Evolutionary conservation across 2,113 vertebrate genomes (phyloP).

Genomic region (Podiceps cristatus): DNA sequence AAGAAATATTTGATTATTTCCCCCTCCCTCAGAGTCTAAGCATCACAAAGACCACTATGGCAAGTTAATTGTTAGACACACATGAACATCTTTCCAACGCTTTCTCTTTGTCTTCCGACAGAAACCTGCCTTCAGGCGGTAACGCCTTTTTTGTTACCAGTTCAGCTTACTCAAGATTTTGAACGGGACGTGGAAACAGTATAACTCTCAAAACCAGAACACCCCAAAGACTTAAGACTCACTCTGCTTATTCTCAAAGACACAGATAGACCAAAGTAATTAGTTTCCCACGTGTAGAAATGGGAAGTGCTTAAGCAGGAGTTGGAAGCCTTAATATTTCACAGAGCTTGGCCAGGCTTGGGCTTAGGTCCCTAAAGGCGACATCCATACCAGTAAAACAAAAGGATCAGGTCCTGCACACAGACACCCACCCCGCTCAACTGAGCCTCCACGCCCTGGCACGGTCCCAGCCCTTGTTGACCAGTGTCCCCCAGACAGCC

Average conservation of each 20-base stretch:
- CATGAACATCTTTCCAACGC: neutral
- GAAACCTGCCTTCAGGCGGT: neutral
- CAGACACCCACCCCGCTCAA: neutral
- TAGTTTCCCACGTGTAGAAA: neutral
- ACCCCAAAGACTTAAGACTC: neutral
- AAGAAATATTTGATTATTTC: neutral
- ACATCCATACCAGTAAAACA: neutral
- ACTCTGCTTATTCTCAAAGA: neutral
- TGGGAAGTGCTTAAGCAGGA: neutral
- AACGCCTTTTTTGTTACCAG: neutral
- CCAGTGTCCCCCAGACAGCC: neutral
- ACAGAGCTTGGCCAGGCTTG: neutral
- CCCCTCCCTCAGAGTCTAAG: neutral
- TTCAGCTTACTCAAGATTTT: neutral
- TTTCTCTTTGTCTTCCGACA: neutral
- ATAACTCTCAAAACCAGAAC: neutral
- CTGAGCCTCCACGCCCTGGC: neutral
- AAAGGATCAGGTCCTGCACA: neutral
- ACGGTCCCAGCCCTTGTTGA: neutral
- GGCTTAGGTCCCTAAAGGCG: neutral
- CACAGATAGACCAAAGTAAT: neutral
- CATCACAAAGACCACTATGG: neutral
- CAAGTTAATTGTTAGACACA: neutral
- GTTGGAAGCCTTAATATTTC: neutral
- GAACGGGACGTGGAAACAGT: neutral